A percentile compares a stretch with the other conserved stretches of the same genome.
phyloP scores from a whole-genome alignment of 2,113 vertebrate species.

The Pachypanchax playfairii region DNA sequence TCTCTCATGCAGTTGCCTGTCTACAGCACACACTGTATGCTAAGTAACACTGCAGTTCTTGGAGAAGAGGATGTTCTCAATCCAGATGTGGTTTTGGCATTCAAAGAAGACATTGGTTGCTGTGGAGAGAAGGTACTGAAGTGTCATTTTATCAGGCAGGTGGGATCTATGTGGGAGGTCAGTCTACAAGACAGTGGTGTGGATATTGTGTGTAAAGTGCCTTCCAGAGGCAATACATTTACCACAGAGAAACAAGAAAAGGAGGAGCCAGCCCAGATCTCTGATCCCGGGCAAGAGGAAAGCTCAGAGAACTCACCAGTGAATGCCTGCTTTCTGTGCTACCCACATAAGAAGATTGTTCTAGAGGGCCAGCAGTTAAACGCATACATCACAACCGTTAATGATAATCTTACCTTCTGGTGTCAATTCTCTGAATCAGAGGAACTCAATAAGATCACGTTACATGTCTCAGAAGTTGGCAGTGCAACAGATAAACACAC shows the following conservation, averaged over 20 bases:
- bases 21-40: slow-evolving; percentile 83
- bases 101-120: slow-evolving; percentile 76
- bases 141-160: slow-evolving; percentile 83
- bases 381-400: slow-evolving; percentile 76
- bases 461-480: slow-evolving; percentile 71
- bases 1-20: slow-evolving; percentile 70
- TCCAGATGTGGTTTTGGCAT: slow-evolving; percentile 66
- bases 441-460: slow-evolving; percentile 77
- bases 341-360: slow-evolving; percentile 69
- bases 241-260: background rate
- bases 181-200: slow-evolving; percentile 78
- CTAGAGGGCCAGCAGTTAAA: slow-evolving; percentile 77
- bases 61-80: slow-evolving; percentile 27
- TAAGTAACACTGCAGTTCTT: slow-evolving; percentile 65
- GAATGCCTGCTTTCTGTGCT: slow-evolving; percentile 19
- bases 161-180: slow-evolving; percentile 85
- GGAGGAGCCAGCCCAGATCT: background rate
- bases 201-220: slow-evolving; percentile 69
- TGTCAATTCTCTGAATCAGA: slow-evolving; percentile 79
- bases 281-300: background rate
- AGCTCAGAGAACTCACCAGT: background rate
- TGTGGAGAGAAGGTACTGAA: slow-evolving; percentile 68
- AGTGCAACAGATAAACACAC: slow-evolving; percentile 32
- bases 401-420: slow-evolving; percentile 87
- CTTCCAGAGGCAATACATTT: slow-evolving; percentile 21